These are phyloP conservation scores for Thalassophryne amazonica DNA, from an alignment of 2,797 vertebrate species.

Conservation along the genomic window DNA sequence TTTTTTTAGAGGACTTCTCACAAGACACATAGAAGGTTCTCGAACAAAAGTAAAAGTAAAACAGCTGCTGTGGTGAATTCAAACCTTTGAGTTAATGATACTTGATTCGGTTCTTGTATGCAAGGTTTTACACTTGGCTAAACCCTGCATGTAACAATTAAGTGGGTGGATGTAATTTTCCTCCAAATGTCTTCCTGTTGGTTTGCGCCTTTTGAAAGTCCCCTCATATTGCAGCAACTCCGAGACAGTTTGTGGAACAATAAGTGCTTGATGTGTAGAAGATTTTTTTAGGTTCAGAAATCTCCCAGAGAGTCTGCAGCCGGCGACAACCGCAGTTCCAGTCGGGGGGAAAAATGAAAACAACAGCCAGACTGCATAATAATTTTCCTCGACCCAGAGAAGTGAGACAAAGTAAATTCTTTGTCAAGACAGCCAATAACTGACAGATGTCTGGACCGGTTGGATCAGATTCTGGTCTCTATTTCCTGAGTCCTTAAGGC, in stretches of 20 bases:
- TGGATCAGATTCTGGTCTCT: slow-evolving; percentile 47
- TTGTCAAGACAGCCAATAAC: slow-evolving; percentile 78
- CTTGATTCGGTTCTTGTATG: slow-evolving; percentile 1
- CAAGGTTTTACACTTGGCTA: slow-evolving; percentile 45
- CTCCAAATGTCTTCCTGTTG: slow-evolving; percentile 39
- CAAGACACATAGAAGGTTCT: too few species aligned
- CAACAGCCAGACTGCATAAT: slow-evolving; percentile 75
- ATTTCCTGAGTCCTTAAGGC: not conserved
- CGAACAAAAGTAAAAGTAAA: slow-evolving; percentile 7
- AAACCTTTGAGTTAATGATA: slow-evolving; percentile 4
- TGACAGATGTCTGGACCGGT: slow-evolving; percentile 31
- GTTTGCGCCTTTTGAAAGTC: slow-evolving; percentile 60
- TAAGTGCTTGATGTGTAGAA: slow-evolving; percentile 35
- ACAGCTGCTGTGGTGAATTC: slow-evolving; percentile 21
- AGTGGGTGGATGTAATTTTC: slow-evolving; percentile 55
- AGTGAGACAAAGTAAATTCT: slow-evolving; percentile 82
- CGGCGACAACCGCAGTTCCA: slow-evolving; percentile 60
- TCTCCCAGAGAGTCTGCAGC: slow-evolving; percentile 35
- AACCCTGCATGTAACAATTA: slow-evolving; percentile 57
- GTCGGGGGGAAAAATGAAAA: slow-evolving; percentile 56
- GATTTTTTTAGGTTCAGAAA: slow-evolving; percentile 29
- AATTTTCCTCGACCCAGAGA: slow-evolving; percentile 75
- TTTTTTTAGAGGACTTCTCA: too few species aligned
- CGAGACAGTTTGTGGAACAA: slow-evolving; percentile 63
- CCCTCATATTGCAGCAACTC: slow-evolving; percentile 62